phyloP scores from a whole-genome alignment of 2,113 vertebrate genomes.

The Balaeniceps rex region DNA sequence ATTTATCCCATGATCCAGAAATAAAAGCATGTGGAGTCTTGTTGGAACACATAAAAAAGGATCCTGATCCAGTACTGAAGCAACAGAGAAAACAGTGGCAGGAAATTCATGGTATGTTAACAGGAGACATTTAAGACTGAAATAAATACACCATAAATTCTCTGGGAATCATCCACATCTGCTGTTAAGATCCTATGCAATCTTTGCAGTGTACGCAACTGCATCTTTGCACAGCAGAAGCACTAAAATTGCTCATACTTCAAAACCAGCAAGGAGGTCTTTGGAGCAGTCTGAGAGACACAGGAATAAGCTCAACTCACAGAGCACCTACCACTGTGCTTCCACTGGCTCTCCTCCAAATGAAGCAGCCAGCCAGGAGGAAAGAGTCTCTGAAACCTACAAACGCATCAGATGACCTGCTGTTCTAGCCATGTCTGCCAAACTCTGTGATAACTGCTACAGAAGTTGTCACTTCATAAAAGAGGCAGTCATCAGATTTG shows the following conservation, averaged over 20 bases:
- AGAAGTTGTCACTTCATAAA: not conserved
- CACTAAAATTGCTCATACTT: not conserved
- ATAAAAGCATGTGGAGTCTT: not conserved
- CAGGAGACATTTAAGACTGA: not conserved
- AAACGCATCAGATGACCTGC: fast-evolving
- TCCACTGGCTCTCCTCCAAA: not conserved
- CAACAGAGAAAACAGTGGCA: not conserved
- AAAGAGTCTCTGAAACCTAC: not conserved
- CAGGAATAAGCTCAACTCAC: not conserved
- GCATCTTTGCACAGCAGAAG: not conserved
- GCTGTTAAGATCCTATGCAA: not conserved
- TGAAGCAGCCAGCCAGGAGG: not conserved
- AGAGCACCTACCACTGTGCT: not conserved
- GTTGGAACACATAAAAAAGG: not conserved
- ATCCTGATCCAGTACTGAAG: not conserved
- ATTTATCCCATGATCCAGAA: not conserved
- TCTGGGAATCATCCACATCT: not conserved
- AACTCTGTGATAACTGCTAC: not conserved
- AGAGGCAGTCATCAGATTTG: not conserved
- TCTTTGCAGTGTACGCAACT: not conserved
- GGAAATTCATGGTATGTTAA: not conserved
- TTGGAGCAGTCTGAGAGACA: not conserved
- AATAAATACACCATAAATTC: not conserved
- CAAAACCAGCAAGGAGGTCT: not conserved
- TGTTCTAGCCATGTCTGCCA: not conserved